Evolutionary conservation across 2,888 invertebrate species (phyloP).

Genomic region (Drosophila yooni): DNA sequence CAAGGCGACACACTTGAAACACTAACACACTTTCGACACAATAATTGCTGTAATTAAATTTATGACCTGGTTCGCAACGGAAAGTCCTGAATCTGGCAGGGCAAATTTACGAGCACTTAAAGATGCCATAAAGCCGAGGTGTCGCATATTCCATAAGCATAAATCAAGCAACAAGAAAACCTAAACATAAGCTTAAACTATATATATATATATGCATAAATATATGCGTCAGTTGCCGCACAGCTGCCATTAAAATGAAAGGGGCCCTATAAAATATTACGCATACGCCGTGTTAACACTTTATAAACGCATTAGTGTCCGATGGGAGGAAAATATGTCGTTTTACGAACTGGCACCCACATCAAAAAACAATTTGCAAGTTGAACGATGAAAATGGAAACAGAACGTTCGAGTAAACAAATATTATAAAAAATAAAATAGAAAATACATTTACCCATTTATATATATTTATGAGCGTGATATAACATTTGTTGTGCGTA

Average conservation of each 20-base stretch:
- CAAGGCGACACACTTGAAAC: neutral
- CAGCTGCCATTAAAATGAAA: constrained; percentile 61
- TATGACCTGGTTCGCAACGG: constrained; percentile 40
- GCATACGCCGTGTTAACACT: constrained; percentile 76
- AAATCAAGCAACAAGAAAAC: constrained; percentile 47
- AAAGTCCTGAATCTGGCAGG: constrained; percentile 40
- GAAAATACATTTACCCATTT: neutral
- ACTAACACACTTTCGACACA: constrained; percentile 27
- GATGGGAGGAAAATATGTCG: constrained; percentile 14
- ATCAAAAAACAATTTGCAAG: constrained; percentile 73
- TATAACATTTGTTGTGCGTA: constrained; percentile 31
- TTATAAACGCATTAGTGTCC: constrained; percentile 76
- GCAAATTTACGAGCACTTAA: constrained; percentile 57
- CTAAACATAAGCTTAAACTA: constrained; percentile 20
- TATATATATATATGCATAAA: neutral
- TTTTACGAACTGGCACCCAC: constrained; percentile 36
- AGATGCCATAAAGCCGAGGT: constrained; percentile 60
- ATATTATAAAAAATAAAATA: constrained; percentile 19
- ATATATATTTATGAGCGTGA: constrained; percentile 50
- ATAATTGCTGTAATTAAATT: constrained; percentile 69
- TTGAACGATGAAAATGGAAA: constrained; percentile 43
- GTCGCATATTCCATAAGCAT: constrained; percentile 54
- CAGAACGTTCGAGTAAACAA: constrained; percentile 26
- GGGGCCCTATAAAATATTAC: constrained; percentile 48
- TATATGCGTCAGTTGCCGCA: constrained; percentile 20